Evolutionary conservation across 2,113 vertebrate species (phyloP), one percentile per base, ranked within the genome.

Genomic region (Gasterosteus nipponicus): DNA sequence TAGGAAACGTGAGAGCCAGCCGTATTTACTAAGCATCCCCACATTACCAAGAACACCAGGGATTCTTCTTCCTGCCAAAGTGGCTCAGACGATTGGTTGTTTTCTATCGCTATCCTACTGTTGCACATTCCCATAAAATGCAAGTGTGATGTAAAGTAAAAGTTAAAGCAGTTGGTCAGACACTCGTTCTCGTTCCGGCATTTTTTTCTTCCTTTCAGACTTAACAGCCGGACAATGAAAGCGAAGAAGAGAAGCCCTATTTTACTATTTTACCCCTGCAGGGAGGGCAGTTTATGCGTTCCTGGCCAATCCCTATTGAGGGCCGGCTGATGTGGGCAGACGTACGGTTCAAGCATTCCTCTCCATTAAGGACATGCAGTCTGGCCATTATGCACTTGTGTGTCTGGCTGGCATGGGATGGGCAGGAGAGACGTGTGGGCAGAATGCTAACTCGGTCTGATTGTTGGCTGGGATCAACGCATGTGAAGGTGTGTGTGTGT

Each of bases 251-350:
- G 77, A 89, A 74, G 62, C 75, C 74, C 69, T 33, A 69, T 89
- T 91, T 88, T 83, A 87, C 75, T 71, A 47, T 88, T 91, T 89
- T 61, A 83, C 83, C 86, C 90, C 84, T 79, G 76, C 83, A 54
- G 81, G 46, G 54, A 16, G 26, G 86, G 72, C 83, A 72, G 77
- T 92, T 89, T 89, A 90, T 88, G 89, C 85, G 73, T 87, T 89
- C 80, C 80, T 87, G 89, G 88, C 90, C 90, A 90, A 83, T 89
- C 89, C 89, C 87, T 91, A 82, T 92, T 89, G 80, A 91, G 83
- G 70, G 64, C 57, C 10, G 83, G 44, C 86, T 90, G 89, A 89
- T 90, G 87, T 78, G 88, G 83, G 81, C 87, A 92, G 91, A 91
- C 88, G 72, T 78, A 75, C 54, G 78, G 38, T 90, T 86, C 57